Conservation (phyloP, 64 coral and sea anemone genomes). For the Pocillopora verrucosa region DNA sequence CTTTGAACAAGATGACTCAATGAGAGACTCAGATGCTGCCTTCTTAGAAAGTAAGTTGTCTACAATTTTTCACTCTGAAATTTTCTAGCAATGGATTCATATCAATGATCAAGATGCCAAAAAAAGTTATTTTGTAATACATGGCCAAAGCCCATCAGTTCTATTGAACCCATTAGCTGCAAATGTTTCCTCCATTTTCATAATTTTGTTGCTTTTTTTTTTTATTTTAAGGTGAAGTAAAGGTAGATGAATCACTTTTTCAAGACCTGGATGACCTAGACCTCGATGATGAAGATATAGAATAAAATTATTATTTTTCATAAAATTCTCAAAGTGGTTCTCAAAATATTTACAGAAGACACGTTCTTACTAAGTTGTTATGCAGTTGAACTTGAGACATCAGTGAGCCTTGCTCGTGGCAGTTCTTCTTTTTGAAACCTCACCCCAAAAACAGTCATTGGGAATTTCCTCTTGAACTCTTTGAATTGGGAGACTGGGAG, state of each 20-base stretch:
- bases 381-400: too few species aligned
- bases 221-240: constrained; percentile 41
- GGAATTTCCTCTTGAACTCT: too few species aligned
- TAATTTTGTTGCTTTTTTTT: background rate
- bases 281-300: constrained; percentile 61
- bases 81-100: background rate
- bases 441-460: too few species aligned
- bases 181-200: background rate
- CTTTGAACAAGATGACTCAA: constrained; percentile 68
- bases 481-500: too few species aligned
- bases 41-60: constrained; percentile 53
- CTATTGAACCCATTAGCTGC: background rate
- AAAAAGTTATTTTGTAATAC: background rate
- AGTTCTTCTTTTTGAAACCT: too few species aligned
- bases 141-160: background rate
- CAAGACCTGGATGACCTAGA: constrained; percentile 74
- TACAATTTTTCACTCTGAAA: background rate
- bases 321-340: background rate
- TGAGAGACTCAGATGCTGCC: constrained; percentile 51
- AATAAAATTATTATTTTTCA: constrained; percentile 33
- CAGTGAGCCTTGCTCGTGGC: too few species aligned
- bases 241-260: constrained; percentile 74
- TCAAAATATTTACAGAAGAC: background rate
- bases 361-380: too few species aligned
- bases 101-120: background rate